These are phyloP conservation scores for Cerastoderma edule DNA, from an alignment of 2,888 invertebrate species.

Conservation along the genomic window DNA sequence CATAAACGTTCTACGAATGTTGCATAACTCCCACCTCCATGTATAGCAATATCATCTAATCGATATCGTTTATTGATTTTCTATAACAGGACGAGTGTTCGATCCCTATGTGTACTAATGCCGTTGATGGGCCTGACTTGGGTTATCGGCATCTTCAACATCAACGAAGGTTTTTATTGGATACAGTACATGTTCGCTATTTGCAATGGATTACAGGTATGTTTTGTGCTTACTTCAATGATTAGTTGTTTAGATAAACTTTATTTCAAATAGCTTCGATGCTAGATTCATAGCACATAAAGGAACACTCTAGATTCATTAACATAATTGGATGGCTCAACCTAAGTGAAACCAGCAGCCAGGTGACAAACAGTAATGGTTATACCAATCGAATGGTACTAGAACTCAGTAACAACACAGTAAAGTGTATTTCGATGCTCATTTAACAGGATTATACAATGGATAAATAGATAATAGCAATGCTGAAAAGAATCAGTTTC, in stretches of 20 bases:
- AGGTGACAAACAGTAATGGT: too few relatives aligned
- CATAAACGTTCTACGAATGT: too few relatives aligned
- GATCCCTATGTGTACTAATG: conserved; percentile 46
- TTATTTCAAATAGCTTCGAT: too few relatives aligned
- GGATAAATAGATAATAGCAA: too few relatives aligned
- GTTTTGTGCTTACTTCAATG: background rate
- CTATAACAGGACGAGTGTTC: conserved; percentile 42
- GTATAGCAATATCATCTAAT: background rate
- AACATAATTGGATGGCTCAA: background rate
- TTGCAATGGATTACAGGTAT: conserved; percentile 51
- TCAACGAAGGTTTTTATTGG: conserved; percentile 32
- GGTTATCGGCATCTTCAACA: conserved; percentile 46
- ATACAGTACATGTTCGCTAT: conserved; percentile 53
- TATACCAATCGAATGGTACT: too few relatives aligned
- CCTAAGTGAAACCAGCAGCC: background rate
- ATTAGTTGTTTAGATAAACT: background rate
- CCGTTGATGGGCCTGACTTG: conserved; percentile 48
- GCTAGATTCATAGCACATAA: too few relatives aligned
- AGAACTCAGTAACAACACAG: too few relatives aligned
- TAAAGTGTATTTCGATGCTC: too few relatives aligned
- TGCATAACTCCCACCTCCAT: too few relatives aligned
- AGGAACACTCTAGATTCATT: background rate
- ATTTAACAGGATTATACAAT: too few relatives aligned
- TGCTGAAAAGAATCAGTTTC: too few relatives aligned
- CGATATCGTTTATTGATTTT: background rate